phyloP scores from a whole-genome alignment of 2,113 vertebrate species.

The Halcyon malimbica region DNA sequence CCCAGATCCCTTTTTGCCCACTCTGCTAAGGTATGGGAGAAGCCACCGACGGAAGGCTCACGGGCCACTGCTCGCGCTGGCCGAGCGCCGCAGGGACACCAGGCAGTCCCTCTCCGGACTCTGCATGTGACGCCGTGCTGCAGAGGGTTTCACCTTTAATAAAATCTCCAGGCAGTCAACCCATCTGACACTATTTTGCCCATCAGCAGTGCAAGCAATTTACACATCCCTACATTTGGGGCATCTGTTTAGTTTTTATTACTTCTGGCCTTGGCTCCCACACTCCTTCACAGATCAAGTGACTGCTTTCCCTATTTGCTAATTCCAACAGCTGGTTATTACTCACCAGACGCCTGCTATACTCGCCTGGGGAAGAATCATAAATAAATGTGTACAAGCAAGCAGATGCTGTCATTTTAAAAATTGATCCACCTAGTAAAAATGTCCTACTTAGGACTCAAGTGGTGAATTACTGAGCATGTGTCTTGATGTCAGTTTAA shows the following conservation, averaged over 20 bases:
- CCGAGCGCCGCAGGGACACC: neutral
- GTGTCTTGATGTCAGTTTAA: constrained; percentile 62
- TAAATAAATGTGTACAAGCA: constrained; percentile 78
- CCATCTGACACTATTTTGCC: neutral
- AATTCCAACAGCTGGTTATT: constrained; percentile 79
- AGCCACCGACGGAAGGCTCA: neutral
- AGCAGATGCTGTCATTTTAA: constrained; percentile 81
- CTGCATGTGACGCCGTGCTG: fast-evolving
- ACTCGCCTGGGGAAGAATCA: constrained; percentile 78
- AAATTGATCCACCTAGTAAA: constrained; percentile 71
- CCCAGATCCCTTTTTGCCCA: neutral
- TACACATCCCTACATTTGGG: neutral
- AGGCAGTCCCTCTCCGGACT: neutral
- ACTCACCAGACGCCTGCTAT: constrained; percentile 54
- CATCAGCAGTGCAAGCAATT: neutral
- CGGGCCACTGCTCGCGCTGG: fast-evolving
- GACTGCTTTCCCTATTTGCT: constrained; percentile 57
- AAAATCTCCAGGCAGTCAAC: neutral
- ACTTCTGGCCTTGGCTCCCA: constrained; percentile 52
- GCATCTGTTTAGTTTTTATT: constrained; percentile 55
- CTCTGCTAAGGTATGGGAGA: neutral
- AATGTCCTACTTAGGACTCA: constrained; percentile 68
- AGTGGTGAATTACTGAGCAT: constrained; percentile 53
- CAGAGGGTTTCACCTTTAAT: neutral
- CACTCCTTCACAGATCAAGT: constrained; percentile 78